phyloP scores from a whole-genome alignment of 1,140 invertebrate species.

The Papilio xuthus region DNA sequence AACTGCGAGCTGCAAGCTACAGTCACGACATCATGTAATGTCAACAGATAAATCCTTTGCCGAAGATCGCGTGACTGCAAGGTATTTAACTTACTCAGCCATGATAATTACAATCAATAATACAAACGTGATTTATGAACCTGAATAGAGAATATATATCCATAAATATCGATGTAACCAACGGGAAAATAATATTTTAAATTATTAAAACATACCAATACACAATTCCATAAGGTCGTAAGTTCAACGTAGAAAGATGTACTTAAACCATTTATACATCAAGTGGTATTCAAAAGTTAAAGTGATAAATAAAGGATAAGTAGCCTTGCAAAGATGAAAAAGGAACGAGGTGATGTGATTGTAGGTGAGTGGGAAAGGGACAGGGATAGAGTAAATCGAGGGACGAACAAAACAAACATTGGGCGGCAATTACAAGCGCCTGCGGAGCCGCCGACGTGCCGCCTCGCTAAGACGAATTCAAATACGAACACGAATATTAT shows the following conservation, averaged over 20 bases:
- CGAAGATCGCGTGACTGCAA: constrained; percentile 65
- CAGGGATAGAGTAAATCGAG: constrained; percentile 49
- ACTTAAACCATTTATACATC: constrained; percentile 40
- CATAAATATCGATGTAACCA: constrained; percentile 55
- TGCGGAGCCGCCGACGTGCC: constrained; percentile 59
- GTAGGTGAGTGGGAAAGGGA: constrained; percentile 43
- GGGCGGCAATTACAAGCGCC: constrained; percentile 73
- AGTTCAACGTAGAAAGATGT: constrained; percentile 39
- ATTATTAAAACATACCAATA: constrained; percentile 41
- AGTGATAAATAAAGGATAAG: constrained; percentile 72
- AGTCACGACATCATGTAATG: constrained; percentile 45
- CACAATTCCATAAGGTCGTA: constrained; percentile 42
- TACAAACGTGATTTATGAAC: constrained; percentile 65
- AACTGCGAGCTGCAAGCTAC: constrained; percentile 41
- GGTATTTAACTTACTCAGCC: constrained; percentile 70
- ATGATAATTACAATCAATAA: constrained; percentile 80
- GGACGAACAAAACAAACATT: constrained; percentile 74
- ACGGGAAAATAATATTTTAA: constrained; percentile 39
- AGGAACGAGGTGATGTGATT: constrained; percentile 39
- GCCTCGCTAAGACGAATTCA: constrained; percentile 54
- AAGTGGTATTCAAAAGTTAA: constrained; percentile 53
- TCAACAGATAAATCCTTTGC: constrained; percentile 57
- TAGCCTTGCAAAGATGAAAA: constrained; percentile 55
- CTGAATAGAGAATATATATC: constrained; percentile 67
- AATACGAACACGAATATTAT: background rate